These are phyloP conservation scores for Drosophila incognita DNA, from an alignment of 2,888 invertebrate genomes.

Conservation along the genomic window DNA sequence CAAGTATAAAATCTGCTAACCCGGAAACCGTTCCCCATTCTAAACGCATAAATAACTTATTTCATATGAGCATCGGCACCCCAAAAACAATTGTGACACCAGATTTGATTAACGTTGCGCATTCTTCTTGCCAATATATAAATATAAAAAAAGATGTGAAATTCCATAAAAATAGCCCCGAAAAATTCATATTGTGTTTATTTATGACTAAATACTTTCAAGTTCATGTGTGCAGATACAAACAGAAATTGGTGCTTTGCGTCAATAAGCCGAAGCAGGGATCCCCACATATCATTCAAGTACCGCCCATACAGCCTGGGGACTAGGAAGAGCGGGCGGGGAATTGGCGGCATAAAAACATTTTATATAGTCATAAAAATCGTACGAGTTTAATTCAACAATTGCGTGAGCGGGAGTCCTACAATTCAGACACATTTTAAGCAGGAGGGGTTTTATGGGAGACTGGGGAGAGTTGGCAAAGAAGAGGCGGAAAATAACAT, in stretches of 20 bases:
- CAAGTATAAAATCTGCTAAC: background rate
- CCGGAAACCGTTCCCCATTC: background rate
- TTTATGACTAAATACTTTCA: constrained; percentile 70
- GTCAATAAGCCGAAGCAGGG: constrained; percentile 48
- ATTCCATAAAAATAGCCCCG: constrained; percentile 27
- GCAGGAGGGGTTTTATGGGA: background rate
- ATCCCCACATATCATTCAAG: constrained; percentile 23
- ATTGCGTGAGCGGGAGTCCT: constrained; percentile 24
- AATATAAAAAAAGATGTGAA: constrained; percentile 33
- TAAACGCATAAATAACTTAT: constrained; percentile 10
- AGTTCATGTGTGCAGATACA: constrained; percentile 39
- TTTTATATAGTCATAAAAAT: constrained; percentile 78
- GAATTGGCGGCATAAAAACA: constrained; percentile 29
- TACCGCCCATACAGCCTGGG: background rate
- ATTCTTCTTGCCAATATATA: constrained; percentile 11
- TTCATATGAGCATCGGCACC: constrained; percentile 1
- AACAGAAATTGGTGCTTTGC: constrained; percentile 72
- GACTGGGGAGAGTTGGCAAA: background rate
- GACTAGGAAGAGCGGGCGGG: background rate
- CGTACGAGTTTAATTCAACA: constrained; percentile 63
- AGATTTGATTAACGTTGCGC: constrained; percentile 52
- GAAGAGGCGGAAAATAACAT: constrained; percentile 39
- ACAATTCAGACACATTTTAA: constrained; percentile 55
- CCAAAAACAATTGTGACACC: constrained; percentile 44
- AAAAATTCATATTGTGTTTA: constrained; percentile 45